Evolutionary conservation across 2,113 vertebrate species (phyloP).

Genomic region (Proterorhinus semilunaris): DNA sequence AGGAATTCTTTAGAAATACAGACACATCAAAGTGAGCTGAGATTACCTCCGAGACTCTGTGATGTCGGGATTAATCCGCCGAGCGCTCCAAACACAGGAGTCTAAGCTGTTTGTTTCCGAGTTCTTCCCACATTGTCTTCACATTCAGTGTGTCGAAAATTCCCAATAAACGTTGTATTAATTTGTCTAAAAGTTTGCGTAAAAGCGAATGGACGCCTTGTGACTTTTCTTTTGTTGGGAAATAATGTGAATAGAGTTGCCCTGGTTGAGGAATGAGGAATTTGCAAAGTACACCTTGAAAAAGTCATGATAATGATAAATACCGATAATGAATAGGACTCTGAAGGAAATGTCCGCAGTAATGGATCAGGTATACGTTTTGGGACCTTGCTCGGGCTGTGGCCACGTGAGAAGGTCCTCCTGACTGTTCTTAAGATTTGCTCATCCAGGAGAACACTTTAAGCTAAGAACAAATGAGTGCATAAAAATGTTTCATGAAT

Average conservation of each 20-base stretch:
- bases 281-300: too few species aligned
- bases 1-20: slow-evolving; percentile 39
- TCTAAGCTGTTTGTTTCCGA: slow-evolving; percentile 11
- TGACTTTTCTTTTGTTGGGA: neutral
- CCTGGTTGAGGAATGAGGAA: neutral
- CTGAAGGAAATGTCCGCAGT: too few species aligned
- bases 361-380: too few species aligned
- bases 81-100: slow-evolving; percentile 20
- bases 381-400: too few species aligned
- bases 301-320: too few species aligned
- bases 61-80: slow-evolving; percentile 45
- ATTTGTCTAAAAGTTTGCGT: neutral
- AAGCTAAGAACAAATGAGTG: too few species aligned
- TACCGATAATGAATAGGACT: too few species aligned
- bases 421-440: too few species aligned
- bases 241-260: neutral
- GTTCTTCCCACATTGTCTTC: neutral
- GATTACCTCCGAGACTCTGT: slow-evolving; percentile 47
- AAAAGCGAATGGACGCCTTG: neutral
- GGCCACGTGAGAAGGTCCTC: too few species aligned
- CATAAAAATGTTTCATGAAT: too few species aligned
- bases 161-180: slow-evolving; percentile 10
- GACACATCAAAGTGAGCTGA: slow-evolving; percentile 59
- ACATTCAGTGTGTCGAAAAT: slow-evolving; percentile 26
- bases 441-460: too few species aligned